phyloP scores from a whole-genome alignment of 1,140 invertebrate genomes.

The Chironomus tepperi region DNA sequence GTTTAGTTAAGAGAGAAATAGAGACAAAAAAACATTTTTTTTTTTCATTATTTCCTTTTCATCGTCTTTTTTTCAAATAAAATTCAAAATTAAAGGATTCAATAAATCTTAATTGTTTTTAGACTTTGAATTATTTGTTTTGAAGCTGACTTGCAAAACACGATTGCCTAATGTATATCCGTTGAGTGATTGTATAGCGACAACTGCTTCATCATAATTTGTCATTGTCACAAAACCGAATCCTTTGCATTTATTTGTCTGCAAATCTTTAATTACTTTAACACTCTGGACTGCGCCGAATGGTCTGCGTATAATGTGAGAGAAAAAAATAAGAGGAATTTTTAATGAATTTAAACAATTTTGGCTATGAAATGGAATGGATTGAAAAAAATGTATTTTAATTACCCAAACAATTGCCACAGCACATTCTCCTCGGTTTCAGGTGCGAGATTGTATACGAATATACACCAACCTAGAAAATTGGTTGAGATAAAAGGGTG shows the following conservation, averaged over 20 bases:
- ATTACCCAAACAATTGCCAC: conserved; percentile 76
- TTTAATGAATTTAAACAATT: background rate
- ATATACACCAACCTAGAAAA: conserved; percentile 73
- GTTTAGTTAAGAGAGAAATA: background rate
- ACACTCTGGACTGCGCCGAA: conserved; percentile 96
- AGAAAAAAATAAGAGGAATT: conserved; percentile 33
- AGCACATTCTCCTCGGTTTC: conserved; percentile 94
- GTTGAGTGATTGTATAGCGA: conserved; percentile 91
- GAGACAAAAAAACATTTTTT: background rate
- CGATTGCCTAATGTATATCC: conserved; percentile 91
- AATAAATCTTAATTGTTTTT: conserved; percentile 30
- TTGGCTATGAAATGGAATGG: too few relatives aligned
- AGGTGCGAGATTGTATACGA: conserved; percentile 95
- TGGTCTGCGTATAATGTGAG: conserved; percentile 54
- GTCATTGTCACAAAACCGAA: conserved; percentile 98
- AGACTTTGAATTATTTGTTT: conserved; percentile 80
- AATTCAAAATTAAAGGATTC: conserved; percentile 17
- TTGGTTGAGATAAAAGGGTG: background rate
- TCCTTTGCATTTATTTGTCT: conserved; percentile 97
- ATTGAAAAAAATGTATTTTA: background rate
- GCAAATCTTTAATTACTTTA: conserved; percentile 88
- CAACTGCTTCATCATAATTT: conserved; percentile 93
- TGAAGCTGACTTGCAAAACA: conserved; percentile 94
- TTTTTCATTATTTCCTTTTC: background rate
- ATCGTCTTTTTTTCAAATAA: background rate